Evolutionary conservation across 2,888 invertebrate species (phyloP).

Genomic region (Omphaloscelis lunosa): DNA sequence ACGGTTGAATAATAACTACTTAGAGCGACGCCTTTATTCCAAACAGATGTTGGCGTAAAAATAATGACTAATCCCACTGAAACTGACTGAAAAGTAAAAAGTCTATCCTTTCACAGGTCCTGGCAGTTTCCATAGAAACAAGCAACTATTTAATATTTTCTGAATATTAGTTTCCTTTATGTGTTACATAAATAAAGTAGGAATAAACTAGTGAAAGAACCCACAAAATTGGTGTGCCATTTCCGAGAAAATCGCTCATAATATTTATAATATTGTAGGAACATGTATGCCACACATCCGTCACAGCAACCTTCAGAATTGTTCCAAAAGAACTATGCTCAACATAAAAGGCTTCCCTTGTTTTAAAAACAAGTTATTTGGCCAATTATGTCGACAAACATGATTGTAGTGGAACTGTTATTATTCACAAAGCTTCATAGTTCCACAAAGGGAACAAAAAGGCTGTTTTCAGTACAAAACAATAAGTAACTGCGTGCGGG

Average conservation of each 20-base stretch:
- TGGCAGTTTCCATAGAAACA: neutral
- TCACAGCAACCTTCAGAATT: constrained; percentile 14
- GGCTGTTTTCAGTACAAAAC: constrained; percentile 70
- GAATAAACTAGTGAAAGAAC: neutral
- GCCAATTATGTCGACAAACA: constrained; percentile 57
- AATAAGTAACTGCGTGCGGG: constrained; percentile 76
- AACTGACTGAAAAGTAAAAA: neutral
- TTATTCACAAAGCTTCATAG: constrained; percentile 67
- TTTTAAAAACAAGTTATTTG: constrained; percentile 55
- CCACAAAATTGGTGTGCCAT: neutral
- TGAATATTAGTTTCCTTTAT: neutral
- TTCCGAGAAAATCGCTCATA: neutral
- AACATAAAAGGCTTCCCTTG: constrained; percentile 40
- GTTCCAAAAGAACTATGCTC: constrained; percentile 33
- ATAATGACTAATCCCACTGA: neutral
- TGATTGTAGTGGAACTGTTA: constrained; percentile 64
- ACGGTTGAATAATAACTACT: constrained; percentile 10
- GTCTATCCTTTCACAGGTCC: neutral
- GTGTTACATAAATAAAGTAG: neutral
- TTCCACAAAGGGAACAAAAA: constrained; percentile 69
- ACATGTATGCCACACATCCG: neutral
- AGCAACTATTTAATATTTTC: neutral
- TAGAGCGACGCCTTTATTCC: constrained; percentile 20
- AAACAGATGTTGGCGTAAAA: constrained; percentile 2
- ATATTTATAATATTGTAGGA: neutral